phyloP scores from a whole-genome alignment of 2,888 invertebrate genomes.

The Amphipyra tragopoginis region DNA sequence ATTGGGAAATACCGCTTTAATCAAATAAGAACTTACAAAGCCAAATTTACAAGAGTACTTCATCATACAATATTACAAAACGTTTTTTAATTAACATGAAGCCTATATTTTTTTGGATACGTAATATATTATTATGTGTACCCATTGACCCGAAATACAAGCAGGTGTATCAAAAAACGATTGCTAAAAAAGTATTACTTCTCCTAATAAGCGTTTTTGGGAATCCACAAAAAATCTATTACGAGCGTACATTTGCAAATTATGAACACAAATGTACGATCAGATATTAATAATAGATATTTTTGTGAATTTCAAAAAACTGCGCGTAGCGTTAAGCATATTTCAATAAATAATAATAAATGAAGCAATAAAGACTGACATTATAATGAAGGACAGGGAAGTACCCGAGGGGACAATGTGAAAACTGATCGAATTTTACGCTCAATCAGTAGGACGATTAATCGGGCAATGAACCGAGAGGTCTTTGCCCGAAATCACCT shows the following conservation, averaged over 20 bases:
- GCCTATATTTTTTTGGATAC: not conserved
- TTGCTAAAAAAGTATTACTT: not conserved
- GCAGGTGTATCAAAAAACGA: not conserved
- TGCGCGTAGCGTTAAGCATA: conserved; percentile 1
- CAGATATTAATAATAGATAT: not conserved
- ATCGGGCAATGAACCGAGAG: no score
- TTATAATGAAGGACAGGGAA: no score
- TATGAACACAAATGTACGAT: not conserved
- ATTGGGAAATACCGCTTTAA: not conserved
- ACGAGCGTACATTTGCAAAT: no score
- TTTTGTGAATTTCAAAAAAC: not conserved
- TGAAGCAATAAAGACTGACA: not conserved
- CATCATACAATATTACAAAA: not conserved
- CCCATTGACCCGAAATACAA: not conserved
- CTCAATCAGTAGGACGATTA: no score
- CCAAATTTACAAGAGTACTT: not conserved
- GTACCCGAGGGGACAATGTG: no score
- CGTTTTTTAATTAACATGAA: not conserved
- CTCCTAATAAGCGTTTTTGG: conserved; percentile 5
- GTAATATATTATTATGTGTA: no score
- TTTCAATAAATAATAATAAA: not conserved
- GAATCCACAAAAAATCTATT: no score
- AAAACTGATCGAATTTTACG: no score
- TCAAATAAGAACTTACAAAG: not conserved
- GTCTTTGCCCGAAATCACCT: no score